Percentiles rank a stretch among this genome's conserved stretches.
These are phyloP conservation scores for Bubo scandiacus DNA, from an alignment of 2,113 vertebrate genomes.

Conservation along the genomic window DNA sequence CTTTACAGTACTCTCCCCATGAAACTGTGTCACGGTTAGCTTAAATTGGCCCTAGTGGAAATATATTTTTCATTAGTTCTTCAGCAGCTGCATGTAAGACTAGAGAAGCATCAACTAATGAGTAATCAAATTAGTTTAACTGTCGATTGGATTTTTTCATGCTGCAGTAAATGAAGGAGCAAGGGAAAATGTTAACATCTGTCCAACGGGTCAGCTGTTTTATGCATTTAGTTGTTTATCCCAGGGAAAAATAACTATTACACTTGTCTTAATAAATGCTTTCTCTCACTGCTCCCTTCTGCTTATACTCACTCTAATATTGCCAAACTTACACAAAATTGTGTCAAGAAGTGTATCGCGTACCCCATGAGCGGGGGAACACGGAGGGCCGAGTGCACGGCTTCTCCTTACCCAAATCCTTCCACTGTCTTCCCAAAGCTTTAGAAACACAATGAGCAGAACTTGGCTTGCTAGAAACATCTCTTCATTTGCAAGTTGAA, in stretches of 20 bases:
- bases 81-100: not conserved
- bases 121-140: not conserved
- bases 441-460: not conserved
- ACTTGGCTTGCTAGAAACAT: not conserved
- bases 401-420: not conserved
- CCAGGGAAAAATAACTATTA: not conserved
- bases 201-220: not conserved
- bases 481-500: not conserved
- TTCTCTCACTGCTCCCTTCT: not conserved
- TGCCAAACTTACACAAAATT: not conserved
- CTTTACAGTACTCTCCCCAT: not conserved
- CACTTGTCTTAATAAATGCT: conserved; percentile 34
- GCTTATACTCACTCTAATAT: not conserved
- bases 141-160: not conserved
- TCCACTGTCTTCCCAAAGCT: not conserved
- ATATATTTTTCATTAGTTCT: not conserved
- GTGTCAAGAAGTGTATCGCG: not conserved
- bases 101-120: not conserved
- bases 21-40: not conserved
- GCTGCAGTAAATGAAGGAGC: not conserved
- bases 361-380: not conserved
- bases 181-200: not conserved
- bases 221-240: not conserved
- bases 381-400: not conserved
- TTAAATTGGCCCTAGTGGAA: not conserved